Base-by-base conservation (phyloP, 2,888 invertebrate species). In the Notodonta ziczac region DNA sequence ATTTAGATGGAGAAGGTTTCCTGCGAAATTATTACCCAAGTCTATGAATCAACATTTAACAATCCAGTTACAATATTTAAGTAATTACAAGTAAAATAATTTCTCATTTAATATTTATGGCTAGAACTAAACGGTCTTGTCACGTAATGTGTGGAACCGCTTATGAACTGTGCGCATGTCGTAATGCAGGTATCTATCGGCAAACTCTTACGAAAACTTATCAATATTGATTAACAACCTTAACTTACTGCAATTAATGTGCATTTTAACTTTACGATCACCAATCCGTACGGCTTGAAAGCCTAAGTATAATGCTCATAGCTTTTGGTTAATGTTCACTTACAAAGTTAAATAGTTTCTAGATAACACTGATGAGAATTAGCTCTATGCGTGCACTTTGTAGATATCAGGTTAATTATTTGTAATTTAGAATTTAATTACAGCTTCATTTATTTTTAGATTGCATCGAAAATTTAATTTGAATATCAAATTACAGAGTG, bases 201-300 rank as follows among this genome's bases (percentile, higher is more conserved):
- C 71, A 69, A 72, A 66, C 58, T 58, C 55, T 61, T 61, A 67
- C 56, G 13, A 61, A 72, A 70, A 75, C 24, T 24, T 24, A 24
- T 62, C 60, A 59, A 67, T 75, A 69, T 66, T 71, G 70, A 72
- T 77, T 65, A 66, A 69, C 46, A 35, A 63, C 62, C 55, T 73
- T 62, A 62, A 60, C 58, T 71, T 67, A 63, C 60, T 66, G 63
- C 61, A 72, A 67, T 60, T 60, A 71, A 68, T 63, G 62, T 66
- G 62, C 51, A 57, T 56, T 66, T 69, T 57, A 59, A 66, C 13
- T 54, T 62, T 62, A 59, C 42, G 55, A 53, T 52, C 58, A 51
- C 57, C 35, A 63, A 58, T 59, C 67, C 61, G 61, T 64, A 59
- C 66, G 60, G 54, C 57, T 52, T n/a, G 24, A 50, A 14, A 16